Evolutionary conservation across 2,113 vertebrate species (phyloP).

Genomic region (Picathartes gymnocephalus): DNA sequence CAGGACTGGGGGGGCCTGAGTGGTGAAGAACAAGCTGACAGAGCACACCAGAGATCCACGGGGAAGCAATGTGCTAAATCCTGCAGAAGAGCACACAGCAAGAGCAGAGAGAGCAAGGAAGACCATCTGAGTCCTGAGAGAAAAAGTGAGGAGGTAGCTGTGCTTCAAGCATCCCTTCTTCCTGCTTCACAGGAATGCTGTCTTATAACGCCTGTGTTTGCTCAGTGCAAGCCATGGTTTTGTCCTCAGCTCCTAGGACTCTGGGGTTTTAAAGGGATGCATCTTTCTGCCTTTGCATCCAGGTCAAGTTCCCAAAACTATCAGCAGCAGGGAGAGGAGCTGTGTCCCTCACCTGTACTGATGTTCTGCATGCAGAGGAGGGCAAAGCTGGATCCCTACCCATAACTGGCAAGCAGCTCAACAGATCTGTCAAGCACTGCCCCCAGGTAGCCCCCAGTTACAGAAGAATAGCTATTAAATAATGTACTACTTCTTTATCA

Average conservation of each 20-base stretch:
- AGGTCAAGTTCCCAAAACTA: background rate
- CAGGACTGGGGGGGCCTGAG: background rate
- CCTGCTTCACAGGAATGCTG: background rate
- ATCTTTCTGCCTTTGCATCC: background rate
- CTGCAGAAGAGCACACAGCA: background rate
- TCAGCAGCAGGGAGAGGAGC: background rate
- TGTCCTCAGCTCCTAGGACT: background rate
- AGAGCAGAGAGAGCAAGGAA: background rate
- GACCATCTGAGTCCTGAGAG: background rate
- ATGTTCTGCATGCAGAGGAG: background rate
- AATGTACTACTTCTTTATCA: background rate
- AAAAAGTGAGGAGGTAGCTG: background rate
- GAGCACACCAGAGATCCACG: rapidly evolving
- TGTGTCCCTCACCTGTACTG: background rate
- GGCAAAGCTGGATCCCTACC: background rate
- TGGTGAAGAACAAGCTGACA: background rate
- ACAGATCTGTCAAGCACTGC: background rate
- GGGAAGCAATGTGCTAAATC: background rate
- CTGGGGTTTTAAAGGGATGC: background rate
- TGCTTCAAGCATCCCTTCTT: background rate
- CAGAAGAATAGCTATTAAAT: background rate
- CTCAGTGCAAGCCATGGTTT: rapidly evolving
- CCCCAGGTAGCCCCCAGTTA: background rate
- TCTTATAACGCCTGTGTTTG: background rate
- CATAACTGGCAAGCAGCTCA: background rate